These are phyloP conservation scores for Psittacara wagleri DNA, from an alignment of 2,113 vertebrate species.

Conservation along the genomic window DNA sequence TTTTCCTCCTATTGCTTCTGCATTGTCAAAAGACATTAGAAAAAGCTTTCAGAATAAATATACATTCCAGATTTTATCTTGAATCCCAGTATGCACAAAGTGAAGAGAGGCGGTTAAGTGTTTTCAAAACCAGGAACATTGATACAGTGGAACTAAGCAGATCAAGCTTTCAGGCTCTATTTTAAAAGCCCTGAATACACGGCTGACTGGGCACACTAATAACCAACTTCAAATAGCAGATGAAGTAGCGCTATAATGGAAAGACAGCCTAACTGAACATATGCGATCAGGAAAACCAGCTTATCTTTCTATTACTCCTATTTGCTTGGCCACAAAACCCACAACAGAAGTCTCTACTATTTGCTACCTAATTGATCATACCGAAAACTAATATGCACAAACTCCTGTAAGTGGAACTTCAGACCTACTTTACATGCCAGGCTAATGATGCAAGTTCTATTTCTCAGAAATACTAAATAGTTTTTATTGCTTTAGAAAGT, in stretches of 20 bases:
- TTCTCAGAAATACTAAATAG: not conserved
- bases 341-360: not conserved
- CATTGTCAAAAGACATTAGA: not conserved
- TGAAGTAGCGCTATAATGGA: slow-evolving; percentile 17
- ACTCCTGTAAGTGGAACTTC: not conserved
- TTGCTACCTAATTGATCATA: not conserved
- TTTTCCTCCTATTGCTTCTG: not conserved
- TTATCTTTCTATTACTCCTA: not conserved
- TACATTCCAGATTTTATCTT: slow-evolving; percentile 9
- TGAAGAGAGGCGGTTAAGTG: slow-evolving; percentile 11
- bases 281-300: slow-evolving; percentile 1
- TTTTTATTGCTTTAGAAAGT: not conserved
- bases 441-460: not conserved
- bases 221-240: slow-evolving; percentile 47
- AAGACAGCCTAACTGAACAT: slow-evolving; percentile 37
- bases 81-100: slow-evolving; percentile 13
- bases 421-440: not conserved
- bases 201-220: slow-evolving; percentile 64
- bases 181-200: slow-evolving; percentile 56
- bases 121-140: slow-evolving; percentile 31
- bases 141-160: slow-evolving; percentile 61
- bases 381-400: not conserved
- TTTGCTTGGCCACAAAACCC: not conserved
- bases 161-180: slow-evolving; percentile 51
- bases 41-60: slow-evolving; percentile 20